Evolutionary conservation across 2,888 invertebrate species (phyloP).

Genomic region (Tenthredo scrophulariae): DNA sequence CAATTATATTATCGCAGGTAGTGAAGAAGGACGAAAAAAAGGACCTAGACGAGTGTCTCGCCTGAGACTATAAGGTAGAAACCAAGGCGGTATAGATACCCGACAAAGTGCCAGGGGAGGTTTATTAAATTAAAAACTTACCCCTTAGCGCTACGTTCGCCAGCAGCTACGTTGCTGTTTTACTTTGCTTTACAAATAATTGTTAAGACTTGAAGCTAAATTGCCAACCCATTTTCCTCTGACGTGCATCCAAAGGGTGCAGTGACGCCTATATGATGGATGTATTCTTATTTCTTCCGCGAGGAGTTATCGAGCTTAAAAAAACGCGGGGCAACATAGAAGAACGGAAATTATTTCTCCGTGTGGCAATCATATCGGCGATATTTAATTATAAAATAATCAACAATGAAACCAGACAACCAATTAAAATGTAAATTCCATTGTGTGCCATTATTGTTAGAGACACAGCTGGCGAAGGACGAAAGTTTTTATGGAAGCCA

Average conservation of each 20-base stretch:
- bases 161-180: slow-evolving; percentile 27
- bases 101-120: background rate
- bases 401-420: slow-evolving; percentile 2
- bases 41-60: background rate
- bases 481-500: slow-evolving; percentile 5
- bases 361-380: background rate
- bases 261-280: background rate
- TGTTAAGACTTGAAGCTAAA: slow-evolving; percentile 29
- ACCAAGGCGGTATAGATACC: slow-evolving; percentile 2
- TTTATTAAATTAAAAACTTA: slow-evolving; percentile 49
- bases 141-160: background rate
- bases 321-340: background rate
- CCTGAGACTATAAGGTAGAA: slow-evolving; percentile 15
- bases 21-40: background rate
- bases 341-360: background rate
- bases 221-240: slow-evolving; percentile 8
- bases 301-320: slow-evolving; percentile 9
- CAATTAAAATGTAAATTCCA: slow-evolving; percentile 22
- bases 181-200: slow-evolving; percentile 44
- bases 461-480: slow-evolving; percentile 13
- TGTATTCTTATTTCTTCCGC: background rate
- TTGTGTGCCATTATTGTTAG: slow-evolving; percentile 18
- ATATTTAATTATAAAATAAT: slow-evolving; percentile 22
- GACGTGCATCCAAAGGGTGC: slow-evolving; percentile 2
- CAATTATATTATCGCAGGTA: slow-evolving; percentile 47